Conservation (phyloP, 2,113 vertebrate species). For the Murina feae region DNA sequence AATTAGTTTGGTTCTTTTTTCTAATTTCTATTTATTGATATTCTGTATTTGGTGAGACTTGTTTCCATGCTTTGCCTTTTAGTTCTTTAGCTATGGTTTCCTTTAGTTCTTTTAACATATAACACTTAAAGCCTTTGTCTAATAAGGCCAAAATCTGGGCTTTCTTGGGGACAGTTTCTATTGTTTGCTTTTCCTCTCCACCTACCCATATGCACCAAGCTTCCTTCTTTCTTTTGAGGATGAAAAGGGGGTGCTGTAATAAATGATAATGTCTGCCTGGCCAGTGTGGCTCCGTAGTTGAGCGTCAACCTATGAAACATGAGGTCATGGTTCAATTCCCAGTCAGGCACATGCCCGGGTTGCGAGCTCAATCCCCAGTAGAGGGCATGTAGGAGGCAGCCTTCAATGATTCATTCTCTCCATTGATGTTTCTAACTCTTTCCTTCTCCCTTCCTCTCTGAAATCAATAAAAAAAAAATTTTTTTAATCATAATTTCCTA, state of each 20-base stretch:
- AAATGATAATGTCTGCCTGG: background rate
- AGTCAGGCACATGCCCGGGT: too few relatives aligned
- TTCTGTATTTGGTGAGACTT: background rate
- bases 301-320: too few relatives aligned
- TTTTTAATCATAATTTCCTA: background rate
- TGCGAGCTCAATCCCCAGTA: too few relatives aligned
- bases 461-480: too few relatives aligned
- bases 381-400: too few relatives aligned
- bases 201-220: background rate
- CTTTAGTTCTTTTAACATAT: background rate
- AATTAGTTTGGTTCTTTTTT: background rate
- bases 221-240: background rate
- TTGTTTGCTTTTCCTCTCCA: background rate
- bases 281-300: too few relatives aligned
- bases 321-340: too few relatives aligned
- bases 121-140: background rate
- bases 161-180: background rate
- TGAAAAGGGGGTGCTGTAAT: background rate
- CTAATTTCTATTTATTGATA: background rate
- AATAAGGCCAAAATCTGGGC: background rate
- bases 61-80: background rate
- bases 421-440: too few relatives aligned
- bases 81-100: background rate
- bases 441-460: too few relatives aligned
- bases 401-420: too few relatives aligned